Evolutionary conservation across 2,113 vertebrate species (phyloP), one percentile per base, ranked within the genome.

Genomic region (Lamprotornis superbus): DNA sequence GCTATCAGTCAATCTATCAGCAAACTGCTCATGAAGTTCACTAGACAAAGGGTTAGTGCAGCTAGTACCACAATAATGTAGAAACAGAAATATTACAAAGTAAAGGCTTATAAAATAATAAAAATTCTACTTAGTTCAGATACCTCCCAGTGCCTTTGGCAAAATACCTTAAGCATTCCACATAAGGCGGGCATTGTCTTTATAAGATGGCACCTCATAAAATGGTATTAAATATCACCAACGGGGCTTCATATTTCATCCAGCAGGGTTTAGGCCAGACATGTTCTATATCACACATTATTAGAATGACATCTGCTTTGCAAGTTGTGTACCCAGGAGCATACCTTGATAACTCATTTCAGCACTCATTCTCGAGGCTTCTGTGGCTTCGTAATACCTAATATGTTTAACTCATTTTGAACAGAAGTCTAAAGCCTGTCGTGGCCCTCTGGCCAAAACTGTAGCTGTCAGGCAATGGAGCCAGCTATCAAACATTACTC

Each of bases 251-350:
- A 98, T 98, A 98, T 98, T 98, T 99, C 98, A 99, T 99, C 98
- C 98, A 95, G 93, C 98, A 97, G 97, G 98, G 98, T 99, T 99
- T 98, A 98, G 98, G 97, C 97, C 98, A 97, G 98, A 98, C 97
- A 97, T 98, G 98, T 98, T 98, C 98, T 98, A 98, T 98, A 99
- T 98, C 98, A 98, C 98, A 98, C 98, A 98, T 99, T 99, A 99
- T 99, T 99, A 99, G 99, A 99, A 98, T 99, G 98, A 99, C 99
- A 98, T 99, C 98, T 98, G 98, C 98, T 98, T 98, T 98, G 98
- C 98, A 98, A 98, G 98, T 98, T 98, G 97, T 98, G 98, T 98
- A 97, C 98, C 98, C 98, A 97, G 97, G 98, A 98, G 98, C 98
- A 98, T 98, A 98, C 98, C 98, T 97, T 97, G 98, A 98, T 98